Conservation (phyloP, 2,888 invertebrate genomes). For the Tineola bisselliella region DNA sequence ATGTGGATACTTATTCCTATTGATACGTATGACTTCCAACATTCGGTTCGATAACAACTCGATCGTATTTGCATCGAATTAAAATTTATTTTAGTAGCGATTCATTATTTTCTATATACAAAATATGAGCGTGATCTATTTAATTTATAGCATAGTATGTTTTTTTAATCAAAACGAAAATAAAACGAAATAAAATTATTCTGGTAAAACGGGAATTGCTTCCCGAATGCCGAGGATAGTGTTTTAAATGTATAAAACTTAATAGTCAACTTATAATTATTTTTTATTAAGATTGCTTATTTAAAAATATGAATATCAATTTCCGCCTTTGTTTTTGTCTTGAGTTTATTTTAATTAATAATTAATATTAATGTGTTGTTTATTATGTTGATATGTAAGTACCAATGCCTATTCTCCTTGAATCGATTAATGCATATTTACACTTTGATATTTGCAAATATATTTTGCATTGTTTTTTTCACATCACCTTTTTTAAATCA, state of each 20-base stretch:
- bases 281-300: not conserved
- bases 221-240: not conserved
- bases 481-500: too few species aligned
- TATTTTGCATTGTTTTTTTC: too few species aligned
- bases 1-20: not conserved
- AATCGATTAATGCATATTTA: too few species aligned
- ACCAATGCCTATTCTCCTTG: not conserved
- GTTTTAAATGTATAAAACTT: not conserved
- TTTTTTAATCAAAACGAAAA: too few species aligned
- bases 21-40: not conserved
- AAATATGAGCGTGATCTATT: too few species aligned
- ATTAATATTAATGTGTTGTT: not conserved
- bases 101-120: too few species aligned
- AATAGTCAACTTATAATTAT: not conserved
- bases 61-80: not conserved
- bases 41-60: not conserved
- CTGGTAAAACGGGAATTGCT: not conserved
- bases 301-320: not conserved
- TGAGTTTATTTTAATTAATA: not conserved
- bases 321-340: not conserved
- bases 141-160: too few species aligned
- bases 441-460: too few species aligned
- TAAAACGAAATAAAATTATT: too few species aligned
- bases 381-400: not conserved
- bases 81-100: too few species aligned